Evolutionary conservation across 2,113 vertebrate genomes (phyloP).

Genomic region (Pseudorhombus dupliciocellatus): DNA sequence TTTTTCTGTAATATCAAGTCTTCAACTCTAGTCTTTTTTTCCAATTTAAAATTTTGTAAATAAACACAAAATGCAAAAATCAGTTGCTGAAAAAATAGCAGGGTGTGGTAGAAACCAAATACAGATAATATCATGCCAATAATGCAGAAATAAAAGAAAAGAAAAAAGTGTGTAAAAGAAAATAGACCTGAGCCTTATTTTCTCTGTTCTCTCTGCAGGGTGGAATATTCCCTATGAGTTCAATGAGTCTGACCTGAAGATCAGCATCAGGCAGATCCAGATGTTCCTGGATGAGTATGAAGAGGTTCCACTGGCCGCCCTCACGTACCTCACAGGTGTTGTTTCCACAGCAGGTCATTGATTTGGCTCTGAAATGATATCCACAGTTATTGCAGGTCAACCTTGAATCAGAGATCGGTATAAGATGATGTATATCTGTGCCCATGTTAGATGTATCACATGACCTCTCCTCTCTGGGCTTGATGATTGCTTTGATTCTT

Average conservation of each 20-base stretch:
- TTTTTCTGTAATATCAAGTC: not conserved
- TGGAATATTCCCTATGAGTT: slow-evolving; percentile 98
- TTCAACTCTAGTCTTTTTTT: not conserved
- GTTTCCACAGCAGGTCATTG: not conserved
- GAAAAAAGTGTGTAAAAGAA: not conserved
- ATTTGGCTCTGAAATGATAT: not conserved
- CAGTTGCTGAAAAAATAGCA: too few relatives aligned
- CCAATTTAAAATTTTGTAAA: too few relatives aligned
- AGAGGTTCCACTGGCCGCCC: slow-evolving; percentile 88
- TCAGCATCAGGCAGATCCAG: slow-evolving; percentile 91
- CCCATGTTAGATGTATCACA: too few relatives aligned
- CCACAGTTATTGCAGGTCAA: too few relatives aligned
- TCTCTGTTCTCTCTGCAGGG: slow-evolving; percentile 75
- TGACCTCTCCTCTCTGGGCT: not conserved
- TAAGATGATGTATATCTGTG: too few relatives aligned
- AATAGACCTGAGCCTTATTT: not conserved
- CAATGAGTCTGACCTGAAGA: slow-evolving; percentile 92
- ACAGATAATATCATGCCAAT: too few relatives aligned
- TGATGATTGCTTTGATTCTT: slow-evolving; percentile 2
- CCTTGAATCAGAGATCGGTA: too few relatives aligned
- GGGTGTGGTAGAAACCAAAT: too few relatives aligned
- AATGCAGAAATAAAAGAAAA: too few relatives aligned
- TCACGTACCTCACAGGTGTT: slow-evolving; percentile 91
- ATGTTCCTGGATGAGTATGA: slow-evolving; percentile 95
- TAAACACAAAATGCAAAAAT: too few relatives aligned